Base-by-base conservation (phyloP, 2,797 vertebrate species). In the Steatocranus sp. region DNA sequence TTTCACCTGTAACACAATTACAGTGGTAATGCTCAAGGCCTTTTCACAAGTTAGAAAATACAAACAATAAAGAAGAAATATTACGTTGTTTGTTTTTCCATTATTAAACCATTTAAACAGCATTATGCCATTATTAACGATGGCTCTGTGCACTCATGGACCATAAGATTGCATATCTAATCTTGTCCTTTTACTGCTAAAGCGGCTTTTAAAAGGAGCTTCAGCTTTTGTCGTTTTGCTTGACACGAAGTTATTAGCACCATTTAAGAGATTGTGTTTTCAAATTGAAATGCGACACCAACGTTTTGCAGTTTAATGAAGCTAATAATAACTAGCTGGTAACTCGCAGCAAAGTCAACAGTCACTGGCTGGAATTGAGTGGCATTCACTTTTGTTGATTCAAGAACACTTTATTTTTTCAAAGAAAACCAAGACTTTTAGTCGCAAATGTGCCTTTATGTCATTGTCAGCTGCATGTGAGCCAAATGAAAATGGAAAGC, bases 241-340 rank as follows among this genome's bases (percentile, higher is more conserved):
- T 25, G 61, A 66, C 20, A 17, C 6, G 3, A 43, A 25, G 63
- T 43, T 15, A 43, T 68, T 6, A 43, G 36, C 63, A 68, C 38
- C 63, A 41, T 41, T 68, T 68, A 43, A 23, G 63, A 15, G 63
- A 68, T 11, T 43, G 20, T 73, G 41, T 73, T 73, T 73, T 73
- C 25, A 73, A 73, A 18, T 12, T 48, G 1, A 73, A 73, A 0
- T 27, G 27, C 17, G 1, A 30, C 0, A 0, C 2, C 1, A 25
- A 2, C 1, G 5, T 48, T 73, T 73, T 73, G 68, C 25, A 48
- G 68, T 18, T 48, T 73, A 73, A 73, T 73, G 25, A 73, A 73
- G 41, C 20, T 43, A 68, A 73, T 48, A 73, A 73, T 48, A 30
- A 73, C 7, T 73, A 48, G 17, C 15, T 27, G 10, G 41, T 12